A percentile compares a stretch with the other conserved stretches of the same genome.
phyloP scores from a whole-genome alignment of 64 coral and sea anemone species.

The Stichodactyla mertensii region DNA sequence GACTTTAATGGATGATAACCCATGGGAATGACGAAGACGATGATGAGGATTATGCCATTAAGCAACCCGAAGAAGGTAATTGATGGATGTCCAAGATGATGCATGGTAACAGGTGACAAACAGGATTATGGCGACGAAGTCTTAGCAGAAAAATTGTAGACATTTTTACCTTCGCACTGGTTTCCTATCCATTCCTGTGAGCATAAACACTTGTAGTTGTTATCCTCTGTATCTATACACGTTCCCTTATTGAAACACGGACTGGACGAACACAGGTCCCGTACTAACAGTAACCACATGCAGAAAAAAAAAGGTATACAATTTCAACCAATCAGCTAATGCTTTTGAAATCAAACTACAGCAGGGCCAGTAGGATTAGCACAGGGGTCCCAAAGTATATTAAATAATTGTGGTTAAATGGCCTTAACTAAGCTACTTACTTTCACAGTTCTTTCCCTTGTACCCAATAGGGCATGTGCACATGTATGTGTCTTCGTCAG shows the following conservation, averaged over 20 bases:
- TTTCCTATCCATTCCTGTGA: slow-evolving; percentile 49
- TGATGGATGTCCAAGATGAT: too few relatives aligned
- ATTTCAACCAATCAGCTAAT: neutral
- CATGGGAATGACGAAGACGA: too few relatives aligned
- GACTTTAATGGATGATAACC: too few relatives aligned
- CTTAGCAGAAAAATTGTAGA: neutral
- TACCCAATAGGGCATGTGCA: slow-evolving; percentile 68
- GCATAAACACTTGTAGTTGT: slow-evolving; percentile 74
- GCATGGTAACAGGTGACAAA: neutral
- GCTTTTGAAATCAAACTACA: slow-evolving; percentile 1
- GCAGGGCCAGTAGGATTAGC: neutral
- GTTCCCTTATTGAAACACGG: slow-evolving; percentile 75
- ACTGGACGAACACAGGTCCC: slow-evolving; percentile 51
- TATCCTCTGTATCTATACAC: slow-evolving; percentile 77
- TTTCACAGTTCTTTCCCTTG: slow-evolving; percentile 86
- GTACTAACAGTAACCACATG: slow-evolving; percentile 24
- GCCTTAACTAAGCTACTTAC: slow-evolving; percentile 23
- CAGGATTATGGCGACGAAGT: neutral
- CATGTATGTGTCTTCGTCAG: slow-evolving; percentile 37
- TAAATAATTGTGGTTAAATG: neutral
- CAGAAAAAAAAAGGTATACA: slow-evolving; percentile 3
- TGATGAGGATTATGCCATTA: too few relatives aligned
- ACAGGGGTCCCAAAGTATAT: neutral
- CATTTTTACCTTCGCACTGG: slow-evolving; percentile 66
- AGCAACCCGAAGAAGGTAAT: too few relatives aligned